Evolutionary conservation across 2,797 vertebrate genomes (phyloP), one percentile per base, ranked within the genome.

Genomic region (Coracias cyanogaster): DNA sequence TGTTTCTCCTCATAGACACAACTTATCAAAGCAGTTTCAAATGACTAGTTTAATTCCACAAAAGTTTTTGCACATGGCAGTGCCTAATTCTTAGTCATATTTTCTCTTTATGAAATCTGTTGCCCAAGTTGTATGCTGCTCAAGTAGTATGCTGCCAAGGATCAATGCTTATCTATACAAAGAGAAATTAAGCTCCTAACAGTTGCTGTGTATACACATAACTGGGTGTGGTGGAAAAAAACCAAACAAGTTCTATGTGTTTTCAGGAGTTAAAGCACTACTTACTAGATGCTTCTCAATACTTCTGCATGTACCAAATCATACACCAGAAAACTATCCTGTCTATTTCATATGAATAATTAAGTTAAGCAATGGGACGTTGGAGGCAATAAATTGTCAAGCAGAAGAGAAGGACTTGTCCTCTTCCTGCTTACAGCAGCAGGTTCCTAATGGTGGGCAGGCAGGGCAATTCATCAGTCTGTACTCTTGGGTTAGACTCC

Each of bases 191-290:
- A 60, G 7, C 5, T 90, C 37, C 29, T 48, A 43, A 26, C 15
- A 65, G 12, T 46, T 95, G 35, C 22, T 46, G 2, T 41, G n/a
- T 48, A 25, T 18, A 6, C 4, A 39, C 28, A 19, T 39, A 64
- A n/a, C 10, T 41, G 13, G 2, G 5, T 7, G 12, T 46, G 19
- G 4, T 55, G 15, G 11, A 37, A 96, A 71, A 93, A 93, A 24
- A 0, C 1, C 10, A 28, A 41, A 3, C 1, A 48, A 81, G 3
- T 41, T 84, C 18, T 61, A 5, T 29, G 7, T 29, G 31, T 58
- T 24, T 84, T 71, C 66, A 49, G 33, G 54, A 49, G 7, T 49
- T 73, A 33, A 45, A 9, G 14, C 2, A 52, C 11, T 37, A 65
- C 8, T 65, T 33, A 2, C 4, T 61, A 7, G 1, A 8, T 54